phyloP scores from a whole-genome alignment of 2,888 invertebrate genomes.

The Cyclophora punctaria region DNA sequence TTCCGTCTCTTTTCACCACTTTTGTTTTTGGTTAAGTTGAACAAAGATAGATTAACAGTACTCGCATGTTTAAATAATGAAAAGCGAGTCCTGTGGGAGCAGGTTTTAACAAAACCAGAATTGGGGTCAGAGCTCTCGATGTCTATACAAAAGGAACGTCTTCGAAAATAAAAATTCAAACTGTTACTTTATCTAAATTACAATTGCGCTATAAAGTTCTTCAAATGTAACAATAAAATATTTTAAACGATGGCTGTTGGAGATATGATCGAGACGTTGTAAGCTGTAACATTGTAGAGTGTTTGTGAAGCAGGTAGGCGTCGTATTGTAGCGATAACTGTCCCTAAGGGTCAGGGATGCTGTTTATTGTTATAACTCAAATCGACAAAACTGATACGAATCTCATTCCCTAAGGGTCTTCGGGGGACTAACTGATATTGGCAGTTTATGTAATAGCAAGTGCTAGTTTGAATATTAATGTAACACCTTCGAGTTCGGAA shows the following conservation, averaged over 20 bases:
- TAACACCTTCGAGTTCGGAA: neutral
- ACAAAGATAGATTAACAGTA: slow-evolving; percentile 16
- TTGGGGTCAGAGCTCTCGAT: slow-evolving; percentile 30
- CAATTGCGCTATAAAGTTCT: slow-evolving; percentile 17
- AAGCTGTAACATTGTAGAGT: slow-evolving; percentile 31
- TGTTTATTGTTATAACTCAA: slow-evolving; percentile 32
- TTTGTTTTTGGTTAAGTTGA: slow-evolving; percentile 9
- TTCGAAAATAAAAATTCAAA: neutral
- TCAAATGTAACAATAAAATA: slow-evolving; percentile 15
- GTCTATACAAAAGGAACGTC: slow-evolving; percentile 12
- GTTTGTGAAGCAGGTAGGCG: slow-evolving; percentile 44
- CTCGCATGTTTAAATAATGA: slow-evolving; percentile 31
- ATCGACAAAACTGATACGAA: slow-evolving; percentile 34
- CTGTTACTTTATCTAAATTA: neutral
- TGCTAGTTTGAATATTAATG: slow-evolving; percentile 2
- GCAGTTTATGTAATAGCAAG: slow-evolving; percentile 18
- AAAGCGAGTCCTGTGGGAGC: slow-evolving; percentile 40
- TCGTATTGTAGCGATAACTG: slow-evolving; percentile 31
- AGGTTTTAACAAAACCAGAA: slow-evolving; percentile 36
- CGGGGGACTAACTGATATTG: slow-evolving; percentile 31
- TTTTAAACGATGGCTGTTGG: slow-evolving; percentile 9
- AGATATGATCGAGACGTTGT: slow-evolving; percentile 25
- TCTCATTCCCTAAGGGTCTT: slow-evolving; percentile 28
- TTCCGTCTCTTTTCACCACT: slow-evolving; percentile 29
- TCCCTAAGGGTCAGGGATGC: slow-evolving; percentile 25